phyloP scores from a whole-genome alignment of 2,888 invertebrate genomes.

The Drosophila paranaensis region DNA sequence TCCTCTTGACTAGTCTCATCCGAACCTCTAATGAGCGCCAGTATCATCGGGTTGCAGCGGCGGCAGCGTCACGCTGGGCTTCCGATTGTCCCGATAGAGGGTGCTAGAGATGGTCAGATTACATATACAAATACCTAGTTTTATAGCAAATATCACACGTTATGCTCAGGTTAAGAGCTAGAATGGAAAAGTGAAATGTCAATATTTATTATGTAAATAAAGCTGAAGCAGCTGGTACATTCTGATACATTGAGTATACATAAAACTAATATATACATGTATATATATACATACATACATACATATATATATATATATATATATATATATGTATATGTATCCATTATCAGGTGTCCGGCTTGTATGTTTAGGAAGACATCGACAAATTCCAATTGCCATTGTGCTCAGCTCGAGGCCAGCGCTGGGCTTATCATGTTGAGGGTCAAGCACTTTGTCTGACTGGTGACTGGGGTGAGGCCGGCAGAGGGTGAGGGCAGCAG shows the following conservation, averaged over 20 bases:
- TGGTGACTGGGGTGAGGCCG: not conserved
- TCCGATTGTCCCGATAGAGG: slow-evolving; percentile 19
- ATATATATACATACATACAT: not conserved
- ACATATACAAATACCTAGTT: not conserved
- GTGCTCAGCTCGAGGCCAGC: slow-evolving; percentile 6
- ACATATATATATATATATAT: not conserved
- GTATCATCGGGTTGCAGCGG: not conserved
- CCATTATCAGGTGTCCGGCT: slow-evolving; percentile 69
- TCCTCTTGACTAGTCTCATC: too few relatives aligned
- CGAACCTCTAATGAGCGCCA: too few relatives aligned
- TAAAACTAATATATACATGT: not conserved
- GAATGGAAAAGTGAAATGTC: not conserved
- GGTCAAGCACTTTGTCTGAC: slow-evolving; percentile 38
- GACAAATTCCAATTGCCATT: slow-evolving; percentile 31
- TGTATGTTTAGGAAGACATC: slow-evolving; percentile 10
- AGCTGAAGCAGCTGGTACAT: not conserved
- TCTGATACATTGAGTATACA: slow-evolving; percentile 17
- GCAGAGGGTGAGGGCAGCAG: not conserved
- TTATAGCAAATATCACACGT: not conserved
- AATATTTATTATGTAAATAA: not conserved
- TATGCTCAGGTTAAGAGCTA: not conserved
- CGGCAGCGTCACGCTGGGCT: too few relatives aligned
- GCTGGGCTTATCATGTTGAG: slow-evolving; percentile 36
- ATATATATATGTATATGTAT: slow-evolving; percentile 44
- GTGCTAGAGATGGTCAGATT: not conserved